Base-by-base conservation (phyloP, 2,888 invertebrate genomes). In the Lithosia quadra region DNA sequence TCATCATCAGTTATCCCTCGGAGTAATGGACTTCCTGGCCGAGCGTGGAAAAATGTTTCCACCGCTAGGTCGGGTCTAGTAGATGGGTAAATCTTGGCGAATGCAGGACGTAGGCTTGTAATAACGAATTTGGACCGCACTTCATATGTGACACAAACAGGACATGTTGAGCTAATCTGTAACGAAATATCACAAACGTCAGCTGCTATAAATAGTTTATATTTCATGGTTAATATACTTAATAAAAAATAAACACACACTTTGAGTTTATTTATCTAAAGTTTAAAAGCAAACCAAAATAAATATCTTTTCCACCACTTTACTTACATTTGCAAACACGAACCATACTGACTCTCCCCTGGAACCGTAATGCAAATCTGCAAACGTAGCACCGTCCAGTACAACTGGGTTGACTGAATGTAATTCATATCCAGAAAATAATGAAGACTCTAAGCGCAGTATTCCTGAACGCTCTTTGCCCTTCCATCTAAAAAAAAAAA, bases 371-470 rank as follows among this genome's bases (percentile, higher is more conserved):
- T 96, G 96, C 73, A 96, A 89, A 78, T 96, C 96, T 10, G 96
- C 95, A 78, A 96, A 95, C 0, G 92, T 95, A n/a, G 95, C 95
- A 49, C 95, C 95, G 72, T 96, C 95, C 2, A 95, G 80, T 9
- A 96, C 95, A 0, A 96, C 92, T 0, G 96, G 94, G 68, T 93
- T 95, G 0, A 95, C 94, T 0, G 95, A 95, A 64, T 95, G 94
- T 9, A 96, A 86, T 76, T 96, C 96, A 77, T 96, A 96, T 1
- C 96, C 96, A 1, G 96, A 96, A 84, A 96, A 96, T 1, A 96
- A 88, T 0, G 95, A 95, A 0, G 96, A 94, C 86, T 96, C 96
- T 15, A 96, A 85, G 0, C 96, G 93, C 10, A 96, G 88, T 22
- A 96, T 96, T 1, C 96, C 96, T 0, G 96, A 96, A 0, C 96